phyloP scores from a whole-genome alignment of 1,140 invertebrate species.

The Drosophila equinoxialis region DNA sequence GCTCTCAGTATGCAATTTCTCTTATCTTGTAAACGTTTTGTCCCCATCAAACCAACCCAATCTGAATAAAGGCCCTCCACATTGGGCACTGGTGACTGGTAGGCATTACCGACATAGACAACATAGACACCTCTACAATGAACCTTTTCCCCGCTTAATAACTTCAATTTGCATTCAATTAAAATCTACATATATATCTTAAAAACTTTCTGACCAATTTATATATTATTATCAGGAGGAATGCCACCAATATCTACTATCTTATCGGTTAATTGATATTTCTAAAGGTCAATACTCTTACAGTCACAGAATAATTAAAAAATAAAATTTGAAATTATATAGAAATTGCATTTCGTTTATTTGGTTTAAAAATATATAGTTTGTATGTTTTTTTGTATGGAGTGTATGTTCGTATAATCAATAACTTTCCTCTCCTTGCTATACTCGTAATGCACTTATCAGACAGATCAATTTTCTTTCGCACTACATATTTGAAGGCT shows the following conservation, averaged over 20 bases:
- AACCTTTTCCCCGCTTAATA: not conserved
- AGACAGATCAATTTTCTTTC: conserved; percentile 16
- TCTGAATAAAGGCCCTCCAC: not conserved
- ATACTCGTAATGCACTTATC: conserved; percentile 61
- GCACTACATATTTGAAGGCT: not conserved
- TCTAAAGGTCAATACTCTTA: too few species aligned
- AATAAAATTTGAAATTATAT: conserved; percentile 8
- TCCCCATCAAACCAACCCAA: not conserved
- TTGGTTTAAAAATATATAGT: conserved; percentile 72
- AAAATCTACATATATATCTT: not conserved
- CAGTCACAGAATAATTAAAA: not conserved
- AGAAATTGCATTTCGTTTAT: conserved; percentile 78
- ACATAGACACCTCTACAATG: not conserved
- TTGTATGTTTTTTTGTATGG: conserved; percentile 21
- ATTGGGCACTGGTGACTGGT: not conserved
- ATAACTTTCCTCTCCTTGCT: conserved; percentile 11
- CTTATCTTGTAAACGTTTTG: not conserved
- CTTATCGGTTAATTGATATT: too few species aligned
- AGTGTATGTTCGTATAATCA: conserved; percentile 54
- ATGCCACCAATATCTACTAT: too few species aligned
- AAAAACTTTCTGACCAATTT: too few species aligned
- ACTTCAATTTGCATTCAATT: not conserved
- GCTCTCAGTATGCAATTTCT: conserved; percentile 70
- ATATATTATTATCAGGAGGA: too few species aligned
- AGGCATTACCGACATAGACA: not conserved